Evolutionary conservation across 2,797 vertebrate genomes (phyloP), one percentile per base, ranked within the genome.

Genomic region (Bryconaethiops microstoma): DNA sequence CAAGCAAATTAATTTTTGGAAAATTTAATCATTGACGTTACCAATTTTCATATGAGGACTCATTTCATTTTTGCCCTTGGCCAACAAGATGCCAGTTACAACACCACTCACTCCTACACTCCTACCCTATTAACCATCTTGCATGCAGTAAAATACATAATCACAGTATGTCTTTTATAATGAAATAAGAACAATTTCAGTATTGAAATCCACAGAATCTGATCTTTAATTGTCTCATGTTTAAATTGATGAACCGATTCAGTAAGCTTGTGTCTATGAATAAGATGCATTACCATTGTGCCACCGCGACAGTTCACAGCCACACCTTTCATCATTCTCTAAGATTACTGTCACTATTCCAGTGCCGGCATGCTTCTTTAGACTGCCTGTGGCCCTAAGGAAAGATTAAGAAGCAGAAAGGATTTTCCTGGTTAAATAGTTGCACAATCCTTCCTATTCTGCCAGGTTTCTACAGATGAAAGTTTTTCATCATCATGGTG

Each of bases 391-490:
- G 39, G 60, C 71, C 71, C 23, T 3, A 39, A 78, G 55, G 54
- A 48, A 52, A 78, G 69, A 70, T 40, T 65, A 65, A 9, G 16
- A 72, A 55, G 52, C 14, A 72, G 54, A 72, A 55, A 17, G 16
- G 16, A 35, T 19, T 39, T 54, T 71, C n/a, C 13, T 55, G 50
- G 23, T 45, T 54, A 29, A 72, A 29, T 54, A 35, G 29, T 54
- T 79, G 12, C 21, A 70, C 35, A 78, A 48, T 42, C 45, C 59
- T 74, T 63, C 25, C 78, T 67, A 79, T 72, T 79, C 62, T 57
- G 64, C 57, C 63, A 71, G 67, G 67, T 50, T 73, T 83, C 59
- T 60, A 78, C 63, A 69, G 60, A 76, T 81, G 59, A 73, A 73
- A 13, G 14, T 60, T 74, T 83, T 86, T 69, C 60, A 42, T 45